Evolutionary conservation across 2,888 invertebrate genomes (phyloP), one percentile per base, ranked within the genome.

Genomic region (Phyllotreta cruciferae): DNA sequence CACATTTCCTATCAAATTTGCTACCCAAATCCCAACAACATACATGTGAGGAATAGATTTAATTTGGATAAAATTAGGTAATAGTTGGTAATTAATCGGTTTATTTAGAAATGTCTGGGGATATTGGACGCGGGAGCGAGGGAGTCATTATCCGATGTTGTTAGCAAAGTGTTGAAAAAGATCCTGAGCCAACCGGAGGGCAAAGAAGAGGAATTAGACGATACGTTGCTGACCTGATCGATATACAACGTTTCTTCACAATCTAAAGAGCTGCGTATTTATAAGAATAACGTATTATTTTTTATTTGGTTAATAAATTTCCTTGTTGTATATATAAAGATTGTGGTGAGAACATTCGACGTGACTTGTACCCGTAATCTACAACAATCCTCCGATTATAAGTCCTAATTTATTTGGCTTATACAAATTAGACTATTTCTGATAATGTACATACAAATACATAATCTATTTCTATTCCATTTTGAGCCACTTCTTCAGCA

Each of bases 121-220:
- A 82, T 91, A 50, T 83, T 97, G 77, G 97, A 97, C 72, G 85
- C 88, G 53, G 96, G 96, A 57, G 96, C 95, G 69, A 88, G 89
- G 72, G 96, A 96, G 79, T 91, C 96, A 1, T 83, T 98, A 68
- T 87, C 86, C 65, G 97, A 97, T 81, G 95, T 96, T 64, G 91
- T 94, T 70, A 89, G 88, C 76, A 96, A 96, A 83, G 92, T 94
- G 66, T 83, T 95, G 77, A 89, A 91, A 66, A 94, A 94, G 82
- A 86, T 89, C 10, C 84, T 88, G 64, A 86, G 87, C 39, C 91
- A 91, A 76, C 85, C 90, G 11, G 91, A 93, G 79, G 91, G 92
- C 70, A 92, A 92, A 79, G 92, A 94, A 80, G 95, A 96, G 77
- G 94, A 96, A 79, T 86, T 96, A 67, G 97, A 97, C 81, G 93